Evolutionary conservation across 2,113 vertebrate genomes (phyloP).

Genomic region (Origma solitaria): DNA sequence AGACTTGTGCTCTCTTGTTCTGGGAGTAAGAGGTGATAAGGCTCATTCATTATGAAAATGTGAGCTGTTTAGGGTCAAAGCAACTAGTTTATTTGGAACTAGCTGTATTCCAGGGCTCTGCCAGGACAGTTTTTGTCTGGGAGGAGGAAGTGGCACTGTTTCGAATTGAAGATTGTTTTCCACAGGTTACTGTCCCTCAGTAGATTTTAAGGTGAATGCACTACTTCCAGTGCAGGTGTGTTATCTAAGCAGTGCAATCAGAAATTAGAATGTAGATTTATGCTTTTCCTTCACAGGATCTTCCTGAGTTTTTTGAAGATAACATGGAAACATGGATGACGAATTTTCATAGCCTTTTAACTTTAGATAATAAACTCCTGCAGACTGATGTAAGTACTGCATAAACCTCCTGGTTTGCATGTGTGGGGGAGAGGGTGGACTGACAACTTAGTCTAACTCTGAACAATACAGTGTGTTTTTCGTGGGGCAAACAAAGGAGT

Average conservation of each 20-base stretch:
- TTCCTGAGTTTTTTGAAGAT: conserved; percentile 99
- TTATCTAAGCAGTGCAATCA: neutral
- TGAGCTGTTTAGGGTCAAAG: neutral
- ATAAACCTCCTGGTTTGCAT: neutral
- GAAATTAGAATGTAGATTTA: neutral
- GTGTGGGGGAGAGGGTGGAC: neutral
- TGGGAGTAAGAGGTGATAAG: neutral
- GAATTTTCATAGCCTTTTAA: conserved; percentile 93
- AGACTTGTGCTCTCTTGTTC: neutral
- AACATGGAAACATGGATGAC: conserved; percentile 99
- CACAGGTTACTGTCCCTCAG: neutral
- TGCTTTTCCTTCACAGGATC: conserved; percentile 77
- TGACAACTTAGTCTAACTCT: neutral
- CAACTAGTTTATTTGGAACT: neutral
- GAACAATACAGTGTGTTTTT: neutral
- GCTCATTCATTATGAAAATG: neutral
- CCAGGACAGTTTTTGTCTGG: neutral
- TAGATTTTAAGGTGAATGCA: neutral
- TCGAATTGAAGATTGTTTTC: neutral
- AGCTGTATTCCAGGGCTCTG: neutral
- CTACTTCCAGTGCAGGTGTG: neutral
- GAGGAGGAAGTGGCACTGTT: neutral
- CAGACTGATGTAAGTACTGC: conserved; percentile 90
- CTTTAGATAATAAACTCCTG: conserved; percentile 95
- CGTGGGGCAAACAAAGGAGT: neutral